A percentile compares a stretch with the other conserved stretches of the same genome.
These are phyloP conservation scores for Keiferia lycopersicella DNA, from an alignment of 2,888 invertebrate species.

Conservation along the genomic window DNA sequence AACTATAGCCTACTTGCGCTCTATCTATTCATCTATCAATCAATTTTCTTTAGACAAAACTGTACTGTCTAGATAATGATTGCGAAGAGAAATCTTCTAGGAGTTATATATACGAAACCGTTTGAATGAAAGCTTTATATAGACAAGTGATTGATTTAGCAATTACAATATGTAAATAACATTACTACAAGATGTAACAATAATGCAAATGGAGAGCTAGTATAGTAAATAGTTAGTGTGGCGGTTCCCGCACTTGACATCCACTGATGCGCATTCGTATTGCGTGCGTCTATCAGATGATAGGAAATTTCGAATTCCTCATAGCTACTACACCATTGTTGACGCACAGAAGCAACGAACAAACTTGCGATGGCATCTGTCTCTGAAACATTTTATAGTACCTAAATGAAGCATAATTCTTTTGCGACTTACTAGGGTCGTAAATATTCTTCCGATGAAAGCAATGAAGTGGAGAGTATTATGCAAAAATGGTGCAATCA, in stretches of 20 bases:
- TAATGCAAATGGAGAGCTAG: background rate
- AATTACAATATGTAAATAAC: conserved; percentile 26
- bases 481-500: conserved; percentile 31
- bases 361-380: too few species aligned
- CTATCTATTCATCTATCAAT: conserved; percentile 15
- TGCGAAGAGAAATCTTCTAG: conserved; percentile 2
- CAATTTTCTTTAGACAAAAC: conserved; percentile 12
- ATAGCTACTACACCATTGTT: too few species aligned
- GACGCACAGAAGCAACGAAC: too few species aligned
- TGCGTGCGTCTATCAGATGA: too few species aligned
- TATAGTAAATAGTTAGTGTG: too few species aligned
- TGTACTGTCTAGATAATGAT: background rate
- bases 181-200: background rate
- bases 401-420: too few species aligned
- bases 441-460: conserved; percentile 15
- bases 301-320: too few species aligned
- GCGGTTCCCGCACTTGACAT: too few species aligned
- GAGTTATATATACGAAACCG: conserved; percentile 2
- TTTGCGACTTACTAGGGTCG: background rate
- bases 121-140: conserved; percentile 12
- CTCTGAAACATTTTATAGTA: too few species aligned
- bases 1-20: too few species aligned
- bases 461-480: conserved; percentile 27
- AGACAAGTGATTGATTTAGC: conserved; percentile 24
- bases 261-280: too few species aligned